A percentile compares a stretch with the other conserved stretches of the same genome.
These are phyloP conservation scores for Brachionus calyciflorus DNA, from an alignment of 1,140 invertebrate genomes.

Conservation along the genomic window DNA sequence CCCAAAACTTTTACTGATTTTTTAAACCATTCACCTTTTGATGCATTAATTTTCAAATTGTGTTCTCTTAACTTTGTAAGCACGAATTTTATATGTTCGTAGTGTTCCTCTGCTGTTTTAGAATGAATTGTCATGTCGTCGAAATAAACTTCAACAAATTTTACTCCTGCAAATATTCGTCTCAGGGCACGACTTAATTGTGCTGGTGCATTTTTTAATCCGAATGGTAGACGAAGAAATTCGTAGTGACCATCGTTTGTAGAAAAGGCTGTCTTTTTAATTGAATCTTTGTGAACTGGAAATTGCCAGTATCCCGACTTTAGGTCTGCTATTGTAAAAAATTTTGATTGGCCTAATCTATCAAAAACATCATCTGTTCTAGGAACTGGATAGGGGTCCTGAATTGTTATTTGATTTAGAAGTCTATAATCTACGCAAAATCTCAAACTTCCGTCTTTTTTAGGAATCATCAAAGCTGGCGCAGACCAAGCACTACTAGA, in stretches of 20 bases:
- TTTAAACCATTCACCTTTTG: conserved; percentile 48
- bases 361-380: conserved; percentile 1
- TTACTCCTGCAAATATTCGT: too few relatives aligned
- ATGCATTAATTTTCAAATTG: not conserved
- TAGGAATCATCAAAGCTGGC: conserved; percentile 49
- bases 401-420: conserved; percentile 45
- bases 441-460: conserved; percentile 48
- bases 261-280: conserved; percentile 49
- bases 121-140: conserved; percentile 38
- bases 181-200: conserved; percentile 45
- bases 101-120: not conserved
- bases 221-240: conserved; percentile 48
- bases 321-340: conserved; percentile 12
- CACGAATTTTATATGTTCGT: not conserved
- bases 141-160: conserved; percentile 38
- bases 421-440: conserved; percentile 49
- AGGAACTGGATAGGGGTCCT: conserved; percentile 37
- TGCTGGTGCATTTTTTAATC: conserved; percentile 48
- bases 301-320: conserved; percentile 50
- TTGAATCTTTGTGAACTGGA: conserved; percentile 47
- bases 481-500: conserved; percentile 48
- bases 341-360: not conserved
- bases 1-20: conserved; percentile 47
- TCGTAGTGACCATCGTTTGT: conserved; percentile 50
- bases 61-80: conserved; percentile 50